These are phyloP conservation scores for Ischnura elegans DNA, from an alignment of 2,888 invertebrate genomes.

Conservation along the genomic window DNA sequence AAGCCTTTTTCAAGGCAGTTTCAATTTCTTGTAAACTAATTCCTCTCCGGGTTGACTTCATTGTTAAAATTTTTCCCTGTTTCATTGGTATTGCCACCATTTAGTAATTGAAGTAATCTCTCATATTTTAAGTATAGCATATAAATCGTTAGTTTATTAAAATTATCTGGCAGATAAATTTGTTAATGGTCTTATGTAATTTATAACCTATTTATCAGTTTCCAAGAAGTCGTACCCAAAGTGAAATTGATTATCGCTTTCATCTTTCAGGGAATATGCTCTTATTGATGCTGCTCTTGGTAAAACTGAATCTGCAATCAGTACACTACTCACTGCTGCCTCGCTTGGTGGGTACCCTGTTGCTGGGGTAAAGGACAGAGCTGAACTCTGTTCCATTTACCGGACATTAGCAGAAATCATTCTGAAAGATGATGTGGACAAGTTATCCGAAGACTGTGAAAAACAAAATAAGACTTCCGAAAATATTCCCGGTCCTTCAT, in stretches of 20 bases:
- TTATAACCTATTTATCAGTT: not conserved
- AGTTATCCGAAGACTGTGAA: not conserved
- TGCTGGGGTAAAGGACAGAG: slow-evolving; percentile 69
- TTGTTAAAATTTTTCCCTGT: too few relatives aligned
- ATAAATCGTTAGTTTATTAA: too few relatives aligned
- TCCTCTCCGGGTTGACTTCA: too few relatives aligned
- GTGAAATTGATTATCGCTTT: not conserved
- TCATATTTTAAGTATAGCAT: too few relatives aligned
- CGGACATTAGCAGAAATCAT: slow-evolving; percentile 70
- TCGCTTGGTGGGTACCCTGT: slow-evolving; percentile 53
- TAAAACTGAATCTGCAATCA: slow-evolving; percentile 78
- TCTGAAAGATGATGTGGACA: slow-evolving; percentile 55
- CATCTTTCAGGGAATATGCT: slow-evolving; percentile 80
- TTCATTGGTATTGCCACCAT: too few relatives aligned
- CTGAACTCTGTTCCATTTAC: slow-evolving; percentile 69
- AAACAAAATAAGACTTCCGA: not conserved
- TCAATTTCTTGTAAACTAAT: too few relatives aligned
- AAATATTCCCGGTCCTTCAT: not conserved
- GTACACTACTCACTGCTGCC: slow-evolving; percentile 79
- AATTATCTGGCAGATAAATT: too few relatives aligned
- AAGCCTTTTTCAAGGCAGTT: too few relatives aligned
- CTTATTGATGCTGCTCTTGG: slow-evolving; percentile 81
- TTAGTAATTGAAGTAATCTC: too few relatives aligned
- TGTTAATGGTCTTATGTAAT: too few relatives aligned
- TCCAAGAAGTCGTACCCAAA: not conserved